Conservation (phyloP, 2,113 vertebrate genomes). For the Notothenia rossii region DNA sequence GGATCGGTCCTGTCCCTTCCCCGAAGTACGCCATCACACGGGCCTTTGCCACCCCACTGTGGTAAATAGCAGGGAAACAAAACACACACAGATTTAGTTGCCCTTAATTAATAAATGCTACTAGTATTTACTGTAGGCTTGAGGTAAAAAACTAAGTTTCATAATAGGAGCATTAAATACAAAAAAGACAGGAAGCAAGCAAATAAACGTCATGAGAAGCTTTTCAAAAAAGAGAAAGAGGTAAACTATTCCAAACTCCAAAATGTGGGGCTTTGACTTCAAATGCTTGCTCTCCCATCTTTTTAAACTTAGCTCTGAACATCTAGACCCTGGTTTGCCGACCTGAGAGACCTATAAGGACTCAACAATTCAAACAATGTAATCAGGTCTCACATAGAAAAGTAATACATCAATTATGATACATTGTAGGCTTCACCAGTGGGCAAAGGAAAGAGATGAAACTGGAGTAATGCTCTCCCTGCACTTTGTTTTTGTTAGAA, state of each 20-base stretch:
- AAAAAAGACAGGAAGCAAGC: not conserved
- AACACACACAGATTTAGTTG: not conserved
- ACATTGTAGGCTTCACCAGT: not conserved
- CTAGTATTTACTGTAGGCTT: not conserved
- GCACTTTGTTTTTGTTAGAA: not conserved
- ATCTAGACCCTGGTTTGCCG: not conserved
- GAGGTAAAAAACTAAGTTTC: not conserved
- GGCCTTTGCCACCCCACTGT: conserved; percentile 90
- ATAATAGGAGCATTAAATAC: not conserved
- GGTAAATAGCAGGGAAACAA: conserved; percentile 1
- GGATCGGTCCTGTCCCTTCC: conserved; percentile 94
- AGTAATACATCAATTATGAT: not conserved
- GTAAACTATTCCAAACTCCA: not conserved
- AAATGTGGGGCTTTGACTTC: too few relatives aligned
- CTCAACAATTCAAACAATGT: not conserved
- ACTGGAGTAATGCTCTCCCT: not conserved
- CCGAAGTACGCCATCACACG: conserved; percentile 97
- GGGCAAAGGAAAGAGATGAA: not conserved
- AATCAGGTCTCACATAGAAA: not conserved
- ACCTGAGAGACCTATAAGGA: not conserved
- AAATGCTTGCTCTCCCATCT: not conserved
- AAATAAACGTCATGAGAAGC: not conserved
- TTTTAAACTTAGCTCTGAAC: not conserved
- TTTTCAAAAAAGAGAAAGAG: not conserved
- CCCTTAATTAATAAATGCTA: not conserved